Percentiles rank a stretch among this genome's conserved stretches.
phyloP scores from a whole-genome alignment of 1,140 invertebrate genomes.

The Leptestheria dahalacensis region DNA sequence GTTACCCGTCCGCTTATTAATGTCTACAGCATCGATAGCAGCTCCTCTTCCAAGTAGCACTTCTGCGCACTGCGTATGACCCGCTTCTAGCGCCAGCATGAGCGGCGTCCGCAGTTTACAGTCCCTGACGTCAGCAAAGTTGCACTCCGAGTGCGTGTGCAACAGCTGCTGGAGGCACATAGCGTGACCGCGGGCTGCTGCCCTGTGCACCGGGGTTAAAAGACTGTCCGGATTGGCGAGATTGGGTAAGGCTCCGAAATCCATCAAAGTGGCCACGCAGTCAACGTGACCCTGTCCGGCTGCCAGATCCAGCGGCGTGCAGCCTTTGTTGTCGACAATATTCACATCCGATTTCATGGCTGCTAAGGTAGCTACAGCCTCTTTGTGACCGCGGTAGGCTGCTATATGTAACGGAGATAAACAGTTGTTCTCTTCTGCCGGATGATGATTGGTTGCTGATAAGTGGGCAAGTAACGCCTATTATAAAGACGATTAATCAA shows the following conservation, averaged over 20 bases:
- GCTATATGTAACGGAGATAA: conserved; percentile 23
- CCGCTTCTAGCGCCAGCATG: conserved; percentile 38
- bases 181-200: conserved; percentile 42
- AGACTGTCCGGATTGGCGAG: background rate
- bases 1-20: conserved; percentile 35
- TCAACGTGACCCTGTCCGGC: conserved; percentile 36
- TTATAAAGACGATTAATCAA: too few relatives aligned
- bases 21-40: conserved; percentile 44
- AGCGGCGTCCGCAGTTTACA: conserved; percentile 36
- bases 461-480: background rate
- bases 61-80: conserved; percentile 36
- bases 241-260: conserved; percentile 30
- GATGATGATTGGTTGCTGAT: background rate
- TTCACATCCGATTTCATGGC: conserved; percentile 27
- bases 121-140: conserved; percentile 4
- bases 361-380: conserved; percentile 16
- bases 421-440: conserved; percentile 16
- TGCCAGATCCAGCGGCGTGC: conserved; percentile 43
- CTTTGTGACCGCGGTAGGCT: conserved; percentile 23
- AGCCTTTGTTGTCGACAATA: conserved; percentile 36
- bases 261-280: conserved; percentile 40
- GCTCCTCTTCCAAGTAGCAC: conserved; percentile 40
- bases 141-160: background rate
- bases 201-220: conserved; percentile 40
- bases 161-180: conserved; percentile 37